Evolutionary conservation across 2,113 vertebrate genomes (phyloP).

Genomic region (western clawed frog (Xenopus tropicalis)): DNA sequence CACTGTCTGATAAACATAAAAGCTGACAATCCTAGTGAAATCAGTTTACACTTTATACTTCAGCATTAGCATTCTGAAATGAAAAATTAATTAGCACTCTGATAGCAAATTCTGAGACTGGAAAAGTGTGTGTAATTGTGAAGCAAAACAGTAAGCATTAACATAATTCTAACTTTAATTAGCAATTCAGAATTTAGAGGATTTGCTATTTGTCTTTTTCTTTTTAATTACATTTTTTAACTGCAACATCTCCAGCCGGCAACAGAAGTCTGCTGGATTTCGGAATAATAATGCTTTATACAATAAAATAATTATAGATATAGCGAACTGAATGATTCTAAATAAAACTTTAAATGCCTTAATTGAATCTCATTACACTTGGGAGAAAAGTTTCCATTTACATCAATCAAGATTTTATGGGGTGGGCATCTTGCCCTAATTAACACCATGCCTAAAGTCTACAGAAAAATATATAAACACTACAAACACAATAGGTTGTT

Average conservation of each 20-base stretch:
- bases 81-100: background rate
- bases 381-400: no score
- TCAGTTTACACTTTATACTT: background rate
- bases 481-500: no score
- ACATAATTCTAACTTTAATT: background rate
- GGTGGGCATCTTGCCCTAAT: no score
- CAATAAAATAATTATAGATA: no score
- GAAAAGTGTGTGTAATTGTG: constrained; percentile 11
- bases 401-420: no score
- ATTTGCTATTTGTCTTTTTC: background rate
- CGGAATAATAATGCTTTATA: no score
- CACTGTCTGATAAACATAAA: no score
- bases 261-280: background rate
- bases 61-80: background rate
- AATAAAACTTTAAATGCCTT: no score
- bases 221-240: constrained; percentile 1
- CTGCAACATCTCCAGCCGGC: background rate
- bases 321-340: no score
- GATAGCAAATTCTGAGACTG: background rate
- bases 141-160: background rate
- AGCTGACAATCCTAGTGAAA: background rate
- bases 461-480: no score
- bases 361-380: no score
- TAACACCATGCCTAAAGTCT: no score
- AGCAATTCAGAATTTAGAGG: background rate